Percentiles rank a stretch among this genome's conserved stretches.
These are phyloP conservation scores for Catostomus latipinnis DNA, from an alignment of 2,797 vertebrate species.

Conservation along the genomic window DNA sequence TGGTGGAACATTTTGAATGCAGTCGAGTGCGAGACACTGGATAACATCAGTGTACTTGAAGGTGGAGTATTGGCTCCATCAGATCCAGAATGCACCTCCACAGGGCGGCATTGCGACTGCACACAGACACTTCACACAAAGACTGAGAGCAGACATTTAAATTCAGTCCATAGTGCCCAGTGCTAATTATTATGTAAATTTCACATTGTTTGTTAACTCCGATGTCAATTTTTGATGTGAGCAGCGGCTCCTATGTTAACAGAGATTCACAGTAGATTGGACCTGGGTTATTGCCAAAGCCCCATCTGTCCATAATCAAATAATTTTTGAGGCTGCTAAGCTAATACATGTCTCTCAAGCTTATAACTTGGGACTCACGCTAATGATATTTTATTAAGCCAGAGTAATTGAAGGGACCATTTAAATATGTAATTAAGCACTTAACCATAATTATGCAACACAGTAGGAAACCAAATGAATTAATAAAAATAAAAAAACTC, in stretches of 20 bases:
- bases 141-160: constrained; percentile 68
- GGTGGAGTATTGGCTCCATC: constrained; percentile 34
- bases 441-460: constrained; percentile 91
- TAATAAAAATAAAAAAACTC: constrained; percentile 82
- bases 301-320: constrained; percentile 75
- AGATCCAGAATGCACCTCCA: constrained; percentile 62
- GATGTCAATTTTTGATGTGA: constrained; percentile 82
- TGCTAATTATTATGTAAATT: constrained; percentile 86
- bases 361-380: constrained; percentile 87
- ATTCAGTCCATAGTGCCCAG: constrained; percentile 75
- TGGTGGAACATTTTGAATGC: not conserved
- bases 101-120: constrained; percentile 75
- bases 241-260: constrained; percentile 81
- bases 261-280: constrained; percentile 81
- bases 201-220: constrained; percentile 81
- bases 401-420: constrained; percentile 93
- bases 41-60: constrained; percentile 22
- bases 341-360: constrained; percentile 82
- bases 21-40: constrained; percentile 3
- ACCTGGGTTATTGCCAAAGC: constrained; percentile 74
- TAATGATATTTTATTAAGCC: constrained; percentile 92
- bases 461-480: constrained; percentile 90
- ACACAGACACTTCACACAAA: constrained; percentile 18
- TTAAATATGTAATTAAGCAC: constrained; percentile 98
- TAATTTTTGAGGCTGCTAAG: constrained; percentile 79